phyloP scores from a whole-genome alignment of 2,797 vertebrate genomes.

The Macropodus opercularis region DNA sequence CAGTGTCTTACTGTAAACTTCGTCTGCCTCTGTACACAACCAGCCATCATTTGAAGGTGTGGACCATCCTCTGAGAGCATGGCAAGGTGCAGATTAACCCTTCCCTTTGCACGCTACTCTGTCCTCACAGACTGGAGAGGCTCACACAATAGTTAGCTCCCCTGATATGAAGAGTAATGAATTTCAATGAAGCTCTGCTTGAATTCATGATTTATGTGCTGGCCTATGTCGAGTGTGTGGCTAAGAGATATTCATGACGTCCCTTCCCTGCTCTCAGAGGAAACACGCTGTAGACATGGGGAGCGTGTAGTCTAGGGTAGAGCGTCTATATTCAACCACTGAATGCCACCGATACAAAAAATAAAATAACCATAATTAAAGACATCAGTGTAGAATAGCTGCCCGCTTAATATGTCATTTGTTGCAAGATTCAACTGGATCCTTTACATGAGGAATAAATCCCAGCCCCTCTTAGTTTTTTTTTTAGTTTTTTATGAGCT shows the following conservation, averaged over 20 bases:
- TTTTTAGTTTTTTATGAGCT: constrained; percentile 3
- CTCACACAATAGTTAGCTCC: constrained; percentile 77
- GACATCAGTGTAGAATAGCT: background rate
- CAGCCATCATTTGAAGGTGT: constrained; percentile 65
- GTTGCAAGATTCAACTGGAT: constrained; percentile 7
- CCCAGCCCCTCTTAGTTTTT: background rate
- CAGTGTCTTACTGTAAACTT: constrained; percentile 49
- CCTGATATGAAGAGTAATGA: constrained; percentile 80
- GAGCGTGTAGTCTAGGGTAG: constrained; percentile 41
- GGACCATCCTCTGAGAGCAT: constrained; percentile 65
- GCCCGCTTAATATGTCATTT: constrained; percentile 1
- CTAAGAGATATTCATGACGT: constrained; percentile 76
- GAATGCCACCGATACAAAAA: constrained; percentile 36
- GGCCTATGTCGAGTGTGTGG: constrained; percentile 72
- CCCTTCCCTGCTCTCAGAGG: constrained; percentile 60
- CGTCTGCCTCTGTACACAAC: constrained; percentile 44
- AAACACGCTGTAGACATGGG: constrained; percentile 50
- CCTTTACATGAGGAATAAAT: constrained; percentile 23
- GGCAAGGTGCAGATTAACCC: constrained; percentile 78
- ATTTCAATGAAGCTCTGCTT: constrained; percentile 80
- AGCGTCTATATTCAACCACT: constrained; percentile 48
- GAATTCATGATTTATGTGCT: constrained; percentile 79
- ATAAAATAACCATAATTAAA: constrained; percentile 31
- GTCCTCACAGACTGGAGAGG: constrained; percentile 62
- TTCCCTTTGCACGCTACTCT: constrained; percentile 58